These are phyloP conservation scores for Trematocara macrostoma DNA, from an alignment of 2,113 vertebrate species.

Conservation along the genomic window DNA sequence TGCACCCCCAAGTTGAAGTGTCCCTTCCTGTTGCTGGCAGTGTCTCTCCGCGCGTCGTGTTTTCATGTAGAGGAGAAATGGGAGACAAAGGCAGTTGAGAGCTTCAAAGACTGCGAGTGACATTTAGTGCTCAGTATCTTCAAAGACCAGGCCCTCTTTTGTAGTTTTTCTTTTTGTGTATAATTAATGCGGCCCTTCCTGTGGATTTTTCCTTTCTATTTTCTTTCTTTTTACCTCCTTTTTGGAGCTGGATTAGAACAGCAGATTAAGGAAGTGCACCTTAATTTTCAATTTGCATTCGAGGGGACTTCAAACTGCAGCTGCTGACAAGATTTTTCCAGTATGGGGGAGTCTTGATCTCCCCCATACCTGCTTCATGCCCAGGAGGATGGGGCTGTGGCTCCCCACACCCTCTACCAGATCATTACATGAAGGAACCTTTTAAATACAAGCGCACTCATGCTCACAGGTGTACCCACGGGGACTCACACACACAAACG, in stretches of 20 bases:
- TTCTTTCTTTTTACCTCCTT: not conserved
- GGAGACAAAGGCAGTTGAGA: conserved; percentile 52
- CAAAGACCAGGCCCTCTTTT: conserved; percentile 78
- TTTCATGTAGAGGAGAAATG: conserved; percentile 47
- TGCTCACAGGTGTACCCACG: too few species aligned
- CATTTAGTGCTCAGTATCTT: conserved; percentile 71
- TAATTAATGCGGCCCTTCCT: conserved; percentile 72
- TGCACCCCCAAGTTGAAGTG: conserved; percentile 13
- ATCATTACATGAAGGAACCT: too few species aligned
- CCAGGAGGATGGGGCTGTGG: too few species aligned
- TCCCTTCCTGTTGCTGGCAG: conserved; percentile 1
- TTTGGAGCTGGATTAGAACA: conserved; percentile 41
- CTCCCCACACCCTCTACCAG: too few species aligned
- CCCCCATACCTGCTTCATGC: too few species aligned
- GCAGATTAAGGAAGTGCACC: conserved; percentile 47
- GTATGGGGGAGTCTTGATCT: too few species aligned
- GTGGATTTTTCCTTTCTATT: not conserved
- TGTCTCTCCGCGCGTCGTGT: not conserved
- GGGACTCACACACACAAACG: too few species aligned
- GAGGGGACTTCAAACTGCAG: not conserved
- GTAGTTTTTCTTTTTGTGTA: conserved; percentile 72
- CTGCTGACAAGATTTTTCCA: not conserved
- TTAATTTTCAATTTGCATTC: conserved; percentile 56
- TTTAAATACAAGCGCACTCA: too few species aligned
- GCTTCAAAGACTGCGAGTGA: conserved; percentile 62